phyloP scores from a whole-genome alignment of 2,797 vertebrate genomes.

The Sparus aurata region DNA sequence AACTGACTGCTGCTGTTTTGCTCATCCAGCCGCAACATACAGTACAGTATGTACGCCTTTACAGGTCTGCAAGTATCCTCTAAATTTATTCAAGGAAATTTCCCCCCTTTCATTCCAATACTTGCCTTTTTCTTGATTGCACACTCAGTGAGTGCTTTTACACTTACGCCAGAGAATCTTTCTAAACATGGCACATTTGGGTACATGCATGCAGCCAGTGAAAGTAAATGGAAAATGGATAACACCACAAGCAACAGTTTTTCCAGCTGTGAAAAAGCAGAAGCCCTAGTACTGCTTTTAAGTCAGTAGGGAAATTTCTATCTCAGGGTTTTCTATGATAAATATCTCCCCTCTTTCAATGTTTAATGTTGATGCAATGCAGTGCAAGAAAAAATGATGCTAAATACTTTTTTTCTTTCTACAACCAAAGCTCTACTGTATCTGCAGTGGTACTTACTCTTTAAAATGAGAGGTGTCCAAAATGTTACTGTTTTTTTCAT shows the following conservation, averaged over 20 bases:
- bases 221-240: background rate
- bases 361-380: background rate
- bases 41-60: background rate
- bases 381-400: background rate
- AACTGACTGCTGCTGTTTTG: background rate
- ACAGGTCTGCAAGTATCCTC: background rate
- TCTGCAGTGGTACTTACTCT: background rate
- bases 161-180: background rate
- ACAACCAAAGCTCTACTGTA: background rate
- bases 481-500: too few species aligned
- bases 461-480: too few species aligned
- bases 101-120: background rate
- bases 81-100: background rate
- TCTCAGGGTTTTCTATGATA: background rate
- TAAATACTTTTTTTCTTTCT: too few species aligned
- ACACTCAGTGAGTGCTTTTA: background rate
- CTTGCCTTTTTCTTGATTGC: background rate
- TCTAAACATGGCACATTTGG: slow-evolving; percentile 1
- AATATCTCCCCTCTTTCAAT: background rate
- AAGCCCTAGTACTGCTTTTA: background rate
- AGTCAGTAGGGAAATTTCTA: background rate
- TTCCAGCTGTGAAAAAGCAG: background rate
- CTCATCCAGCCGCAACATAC: background rate
- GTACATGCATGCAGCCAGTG: background rate
- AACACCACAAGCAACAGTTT: background rate